Evolutionary conservation across 2,888 invertebrate species (phyloP).

Genomic region (Papilio gigon): DNA sequence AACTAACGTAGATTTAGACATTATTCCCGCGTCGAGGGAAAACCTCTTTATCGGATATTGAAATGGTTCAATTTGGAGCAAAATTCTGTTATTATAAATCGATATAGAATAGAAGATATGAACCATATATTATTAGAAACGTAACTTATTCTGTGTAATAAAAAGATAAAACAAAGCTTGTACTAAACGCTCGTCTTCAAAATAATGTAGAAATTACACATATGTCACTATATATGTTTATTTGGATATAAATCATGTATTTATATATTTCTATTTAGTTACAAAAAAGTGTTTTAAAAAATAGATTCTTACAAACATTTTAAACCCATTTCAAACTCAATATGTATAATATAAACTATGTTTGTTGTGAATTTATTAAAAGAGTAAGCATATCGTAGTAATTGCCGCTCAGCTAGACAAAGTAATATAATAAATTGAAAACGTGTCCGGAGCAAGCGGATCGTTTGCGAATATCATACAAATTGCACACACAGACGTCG

Average conservation of each 20-base stretch:
- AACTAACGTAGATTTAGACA: not conserved
- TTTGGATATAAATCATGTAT: too few species aligned
- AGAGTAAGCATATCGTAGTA: conserved; percentile 15
- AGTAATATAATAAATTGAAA: conserved; percentile 33
- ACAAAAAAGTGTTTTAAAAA: too few species aligned
- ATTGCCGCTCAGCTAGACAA: conserved; percentile 15
- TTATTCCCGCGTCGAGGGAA: not conserved
- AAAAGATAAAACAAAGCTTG: too few species aligned
- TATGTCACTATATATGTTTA: too few species aligned
- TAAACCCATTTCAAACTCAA: not conserved
- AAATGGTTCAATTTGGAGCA: not conserved
- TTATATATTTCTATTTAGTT: too few species aligned
- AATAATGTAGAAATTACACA: too few species aligned
- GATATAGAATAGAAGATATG: too few species aligned
- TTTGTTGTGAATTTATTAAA: not conserved
- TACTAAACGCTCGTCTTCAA: too few species aligned
- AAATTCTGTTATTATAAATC: not conserved
- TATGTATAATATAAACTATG: not conserved
- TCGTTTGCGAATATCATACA: conserved; percentile 24
- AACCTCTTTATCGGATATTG: not conserved
- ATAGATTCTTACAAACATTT: too few species aligned
- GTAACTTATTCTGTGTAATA: too few species aligned
- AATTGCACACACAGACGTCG: conserved; percentile 12
- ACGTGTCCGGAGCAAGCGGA: conserved; percentile 23
- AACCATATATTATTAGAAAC: too few species aligned